These are phyloP conservation scores for Cataglyphis albicans DNA, from an alignment of 2,888 invertebrate species.

Conservation along the genomic window DNA sequence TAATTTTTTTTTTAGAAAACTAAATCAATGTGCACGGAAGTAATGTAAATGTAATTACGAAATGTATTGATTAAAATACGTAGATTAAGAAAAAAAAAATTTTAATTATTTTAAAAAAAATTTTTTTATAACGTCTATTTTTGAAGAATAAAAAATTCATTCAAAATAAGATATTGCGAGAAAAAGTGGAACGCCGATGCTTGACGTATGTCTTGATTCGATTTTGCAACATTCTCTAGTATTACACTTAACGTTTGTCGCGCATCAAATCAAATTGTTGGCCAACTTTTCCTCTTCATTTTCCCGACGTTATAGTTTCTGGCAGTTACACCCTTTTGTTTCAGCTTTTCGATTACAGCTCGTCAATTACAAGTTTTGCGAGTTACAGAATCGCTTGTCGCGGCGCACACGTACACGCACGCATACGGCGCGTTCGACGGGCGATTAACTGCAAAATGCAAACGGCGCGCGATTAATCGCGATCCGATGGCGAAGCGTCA, in stretches of 20 bases:
- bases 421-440: background rate
- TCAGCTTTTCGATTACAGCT: conserved; percentile 47
- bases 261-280: conserved; percentile 20
- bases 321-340: conserved; percentile 7
- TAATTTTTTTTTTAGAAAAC: background rate
- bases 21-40: conserved; percentile 1
- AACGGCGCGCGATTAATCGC: conserved; percentile 64
- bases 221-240: background rate
- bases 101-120: too few relatives aligned
- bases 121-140: background rate
- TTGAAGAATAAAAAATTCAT: background rate
- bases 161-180: background rate
- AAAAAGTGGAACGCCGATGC: background rate
- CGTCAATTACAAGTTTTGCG: conserved; percentile 44
- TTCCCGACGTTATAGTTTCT: conserved; percentile 24
- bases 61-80: background rate
- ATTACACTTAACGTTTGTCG: background rate
- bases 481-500: conserved; percentile 48
- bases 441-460: conserved; percentile 64
- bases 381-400: conserved; percentile 30
- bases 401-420: background rate
- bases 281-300: conserved; percentile 30
- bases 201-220: background rate
- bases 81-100: background rate
- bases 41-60: background rate